Evolutionary conservation across 2,888 invertebrate species (phyloP), one percentile per base, ranked within the genome.

Genomic region (Meandrusa payeni): DNA sequence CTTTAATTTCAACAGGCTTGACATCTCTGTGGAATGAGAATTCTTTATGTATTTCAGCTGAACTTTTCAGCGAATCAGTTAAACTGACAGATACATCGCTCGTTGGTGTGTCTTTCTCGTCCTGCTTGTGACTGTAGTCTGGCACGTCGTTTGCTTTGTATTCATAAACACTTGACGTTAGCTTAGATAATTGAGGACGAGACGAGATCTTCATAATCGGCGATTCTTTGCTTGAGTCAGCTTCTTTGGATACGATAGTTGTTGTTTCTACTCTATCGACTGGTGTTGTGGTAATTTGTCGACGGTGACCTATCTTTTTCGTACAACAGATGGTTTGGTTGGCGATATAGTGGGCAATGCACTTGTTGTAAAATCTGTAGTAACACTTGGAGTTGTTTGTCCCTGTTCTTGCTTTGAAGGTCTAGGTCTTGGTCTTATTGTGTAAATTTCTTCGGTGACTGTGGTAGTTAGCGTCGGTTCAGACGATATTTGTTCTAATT

Each of bases 131-230:
- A 24, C 71, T 77, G 41, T 80, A 87, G 55, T 89, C 87, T 2
- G 82, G 81, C 6, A 64, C 64, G 41, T 83, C 78, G 37, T 55
- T 67, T 10, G 66, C 65, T 56, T 62, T 74, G 40, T 65, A 64
- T 38, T 79, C 79, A 34, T 66, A 78, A 1, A 64, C 52, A 28
- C 57, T 56, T 10, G 64, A 53, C 2, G 69, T 61, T 4, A 65
- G 44, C 52, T 72, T 80, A 1, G 74, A 55, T 38, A 64, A 63
- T 38, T 74, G 68, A 6, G 73, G 76, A 13, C 83, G 74, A 20
- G 65, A 78, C n/a, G 83, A 73, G 48, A 89, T 88, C 66, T 88
- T 88, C 88, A 89, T 89, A 36, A 89, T 88, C 10, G 81, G 76
- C 0, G 88, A 86, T 50, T 88, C 87, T 50, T 78, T 79, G 39